Conservation (phyloP, 2,888 invertebrate genomes). For the Neoitamus cyanurus region DNA sequence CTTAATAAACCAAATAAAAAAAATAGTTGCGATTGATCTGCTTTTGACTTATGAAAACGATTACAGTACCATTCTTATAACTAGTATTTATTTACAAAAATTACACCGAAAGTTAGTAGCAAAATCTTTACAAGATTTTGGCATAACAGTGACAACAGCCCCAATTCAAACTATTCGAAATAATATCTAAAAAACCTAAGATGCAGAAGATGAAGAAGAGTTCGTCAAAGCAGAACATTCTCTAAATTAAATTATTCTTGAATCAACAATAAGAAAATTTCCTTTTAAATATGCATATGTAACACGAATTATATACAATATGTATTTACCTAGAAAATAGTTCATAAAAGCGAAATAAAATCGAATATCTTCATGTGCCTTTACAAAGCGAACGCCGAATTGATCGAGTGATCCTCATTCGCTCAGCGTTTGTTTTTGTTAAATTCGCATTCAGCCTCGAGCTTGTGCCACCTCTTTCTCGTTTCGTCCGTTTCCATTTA, state of each 20-base stretch:
- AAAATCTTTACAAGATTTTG: slow-evolving; percentile 41
- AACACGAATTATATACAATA: slow-evolving; percentile 42
- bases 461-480: background rate
- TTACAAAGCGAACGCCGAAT: background rate
- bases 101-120: slow-evolving; percentile 40
- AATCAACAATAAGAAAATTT: slow-evolving; percentile 26
- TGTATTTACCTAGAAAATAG: slow-evolving; percentile 30
- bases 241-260: background rate
- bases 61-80: slow-evolving; percentile 23
- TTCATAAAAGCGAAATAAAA: slow-evolving; percentile 30
- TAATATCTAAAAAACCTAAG: background rate
- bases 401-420: background rate
- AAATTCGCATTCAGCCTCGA: background rate
- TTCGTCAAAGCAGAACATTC: background rate
- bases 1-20: slow-evolving; percentile 29
- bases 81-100: slow-evolving; percentile 45
- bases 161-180: slow-evolving; percentile 29
- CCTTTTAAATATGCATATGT: slow-evolving; percentile 8
- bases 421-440: background rate
- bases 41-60: slow-evolving; percentile 22
- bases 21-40: slow-evolving; percentile 14
- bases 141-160: slow-evolving; percentile 43
- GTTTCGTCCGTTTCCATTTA: background rate
- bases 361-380: background rate
- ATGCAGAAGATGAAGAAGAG: background rate